phyloP scores from a whole-genome alignment of 2,797 vertebrate genomes.

The Cossypha caffra region DNA sequence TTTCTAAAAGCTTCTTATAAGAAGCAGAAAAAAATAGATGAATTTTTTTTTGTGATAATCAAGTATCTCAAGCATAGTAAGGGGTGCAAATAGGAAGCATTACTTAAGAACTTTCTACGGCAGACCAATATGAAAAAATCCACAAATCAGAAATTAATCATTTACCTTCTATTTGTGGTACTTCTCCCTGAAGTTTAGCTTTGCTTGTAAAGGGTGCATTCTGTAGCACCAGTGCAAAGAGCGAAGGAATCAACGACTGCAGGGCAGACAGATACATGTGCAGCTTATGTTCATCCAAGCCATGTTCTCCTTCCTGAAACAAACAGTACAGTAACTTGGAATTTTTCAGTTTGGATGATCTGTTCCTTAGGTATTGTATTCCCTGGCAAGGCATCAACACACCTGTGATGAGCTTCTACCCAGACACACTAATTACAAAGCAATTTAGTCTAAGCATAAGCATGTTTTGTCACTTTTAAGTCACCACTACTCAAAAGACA shows the following conservation, averaged over 20 bases:
- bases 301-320: conserved; percentile 91
- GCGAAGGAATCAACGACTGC: conserved; percentile 93
- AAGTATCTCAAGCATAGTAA: not conserved
- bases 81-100: not conserved
- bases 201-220: conserved; percentile 93
- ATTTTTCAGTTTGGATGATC: not conserved
- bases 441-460: not conserved
- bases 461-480: not conserved
- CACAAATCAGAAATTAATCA: not conserved
- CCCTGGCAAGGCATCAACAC: not conserved
- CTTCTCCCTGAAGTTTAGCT: conserved; percentile 88
- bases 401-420: not conserved
- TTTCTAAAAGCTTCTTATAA: not conserved
- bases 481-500: not conserved
- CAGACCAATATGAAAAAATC: not conserved
- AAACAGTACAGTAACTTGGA: conserved; percentile 4
- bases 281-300: conserved; percentile 95
- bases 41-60: not conserved
- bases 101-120: not conserved
- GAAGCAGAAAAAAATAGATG: not conserved
- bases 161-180: conserved; percentile 92
- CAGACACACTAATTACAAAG: not conserved
- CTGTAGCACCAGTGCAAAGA: conserved; percentile 93
- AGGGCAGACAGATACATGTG: conserved; percentile 93
- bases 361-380: not conserved